These are phyloP conservation scores for Chaetophractus vellerosus DNA, from an alignment of 2,797 vertebrate genomes.

Conservation along the genomic window DNA sequence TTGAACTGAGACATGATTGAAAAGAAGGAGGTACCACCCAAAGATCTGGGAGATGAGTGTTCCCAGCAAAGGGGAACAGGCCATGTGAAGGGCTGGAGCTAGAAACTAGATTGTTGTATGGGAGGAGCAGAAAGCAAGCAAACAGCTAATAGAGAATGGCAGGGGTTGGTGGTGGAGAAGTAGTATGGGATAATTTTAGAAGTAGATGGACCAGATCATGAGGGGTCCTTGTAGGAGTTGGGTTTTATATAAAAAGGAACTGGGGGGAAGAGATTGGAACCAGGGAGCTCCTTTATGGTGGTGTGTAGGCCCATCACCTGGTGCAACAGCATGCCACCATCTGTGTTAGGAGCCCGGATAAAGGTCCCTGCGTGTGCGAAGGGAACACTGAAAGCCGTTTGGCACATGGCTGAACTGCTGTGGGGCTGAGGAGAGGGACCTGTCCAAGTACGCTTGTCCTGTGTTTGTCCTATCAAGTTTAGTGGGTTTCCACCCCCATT, in stretches of 20 bases:
- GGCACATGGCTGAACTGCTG: too few relatives aligned
- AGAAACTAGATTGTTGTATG: background rate
- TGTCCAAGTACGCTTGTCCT: too few relatives aligned
- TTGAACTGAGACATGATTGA: background rate
- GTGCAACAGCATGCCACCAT: background rate
- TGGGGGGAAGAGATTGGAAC: slow-evolving; percentile 8
- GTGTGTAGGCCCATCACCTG: background rate
- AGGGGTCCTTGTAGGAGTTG: background rate
- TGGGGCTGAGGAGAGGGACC: too few relatives aligned
- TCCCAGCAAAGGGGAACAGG: background rate
- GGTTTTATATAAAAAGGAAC: background rate
- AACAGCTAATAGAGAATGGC: background rate
- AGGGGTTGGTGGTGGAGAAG: too few relatives aligned
- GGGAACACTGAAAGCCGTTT: too few relatives aligned
- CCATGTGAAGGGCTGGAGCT: background rate
- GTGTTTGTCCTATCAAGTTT: too few relatives aligned
- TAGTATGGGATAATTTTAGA: background rate
- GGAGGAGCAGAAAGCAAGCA: background rate
- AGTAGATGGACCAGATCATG: background rate
- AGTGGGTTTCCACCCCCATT: too few relatives aligned
- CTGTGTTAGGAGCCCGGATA: background rate
- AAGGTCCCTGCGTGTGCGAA: background rate
- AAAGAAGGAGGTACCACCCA: background rate
- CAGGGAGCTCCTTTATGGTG: background rate
- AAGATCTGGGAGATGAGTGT: background rate